Evolutionary conservation across 1,140 invertebrate genomes (phyloP).

Genomic region (Drosophila cardini): DNA sequence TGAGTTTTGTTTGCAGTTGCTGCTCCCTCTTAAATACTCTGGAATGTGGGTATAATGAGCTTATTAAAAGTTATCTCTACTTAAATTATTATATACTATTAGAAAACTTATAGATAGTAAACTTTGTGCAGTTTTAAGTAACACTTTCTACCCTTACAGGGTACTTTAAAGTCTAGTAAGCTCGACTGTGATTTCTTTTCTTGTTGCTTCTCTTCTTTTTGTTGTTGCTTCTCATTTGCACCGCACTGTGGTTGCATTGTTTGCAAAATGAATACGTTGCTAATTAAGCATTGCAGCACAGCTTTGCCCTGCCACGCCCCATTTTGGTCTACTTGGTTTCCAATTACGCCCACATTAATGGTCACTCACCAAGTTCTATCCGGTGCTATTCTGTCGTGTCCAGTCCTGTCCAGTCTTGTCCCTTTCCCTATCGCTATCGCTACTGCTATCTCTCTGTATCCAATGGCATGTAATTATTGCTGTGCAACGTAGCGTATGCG

Average conservation of each 20-base stretch:
- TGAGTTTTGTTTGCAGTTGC: background rate
- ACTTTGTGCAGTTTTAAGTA: too few species aligned
- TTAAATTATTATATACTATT: too few species aligned
- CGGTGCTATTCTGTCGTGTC: background rate
- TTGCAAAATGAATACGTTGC: conserved; percentile 80
- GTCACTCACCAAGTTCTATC: conserved; percentile 53
- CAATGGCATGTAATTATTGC: conserved; percentile 83
- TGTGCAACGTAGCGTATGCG: conserved; percentile 80
- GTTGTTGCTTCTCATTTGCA: conserved; percentile 32
- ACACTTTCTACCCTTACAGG: too few species aligned
- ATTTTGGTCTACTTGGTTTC: conserved; percentile 56
- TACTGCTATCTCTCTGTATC: conserved; percentile 57
- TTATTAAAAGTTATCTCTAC: too few species aligned
- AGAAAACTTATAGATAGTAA: too few species aligned
- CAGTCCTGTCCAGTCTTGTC: conserved; percentile 22
- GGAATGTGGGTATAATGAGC: too few species aligned
- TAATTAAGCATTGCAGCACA: conserved; percentile 71
- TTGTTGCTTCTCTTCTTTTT: conserved; percentile 9
- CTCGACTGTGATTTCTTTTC: background rate
- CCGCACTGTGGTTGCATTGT: conserved; percentile 68
- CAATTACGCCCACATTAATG: conserved; percentile 82
- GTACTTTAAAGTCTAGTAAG: background rate
- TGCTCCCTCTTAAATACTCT: too few species aligned
- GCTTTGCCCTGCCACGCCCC: background rate
- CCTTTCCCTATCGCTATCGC: background rate